Conservation (phyloP, 2,888 invertebrate genomes). For the Muschampia plurimacula region DNA sequence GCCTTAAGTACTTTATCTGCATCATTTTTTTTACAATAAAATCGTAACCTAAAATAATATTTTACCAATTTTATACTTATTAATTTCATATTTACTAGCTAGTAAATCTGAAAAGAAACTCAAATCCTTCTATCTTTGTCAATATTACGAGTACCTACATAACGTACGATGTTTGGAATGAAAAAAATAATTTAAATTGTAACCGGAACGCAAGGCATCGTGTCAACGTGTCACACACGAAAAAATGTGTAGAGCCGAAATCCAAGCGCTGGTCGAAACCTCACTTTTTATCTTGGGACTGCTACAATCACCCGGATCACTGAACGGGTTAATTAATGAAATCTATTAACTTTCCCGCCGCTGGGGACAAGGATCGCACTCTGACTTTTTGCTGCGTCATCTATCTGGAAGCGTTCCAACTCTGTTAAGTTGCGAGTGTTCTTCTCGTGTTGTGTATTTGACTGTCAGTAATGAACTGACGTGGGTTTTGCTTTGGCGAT, state of each 20-base stretch:
- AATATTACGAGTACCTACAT: too few species aligned
- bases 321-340: conserved; percentile 85
- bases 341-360: conserved; percentile 82
- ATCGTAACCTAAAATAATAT: too few species aligned
- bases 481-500: conserved; percentile 31
- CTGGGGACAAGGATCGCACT: conserved; percentile 68
- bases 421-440: conserved; percentile 52
- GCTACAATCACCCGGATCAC: conserved; percentile 82
- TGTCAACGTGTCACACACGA: conserved; percentile 54
- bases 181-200: too few species aligned
- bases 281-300: conserved; percentile 71
- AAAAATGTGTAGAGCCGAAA: conserved; percentile 64
- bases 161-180: too few species aligned
- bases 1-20: too few species aligned
- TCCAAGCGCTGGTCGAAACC: conserved; percentile 64
- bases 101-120: too few species aligned
- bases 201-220: neutral
- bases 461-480: conserved; percentile 13
- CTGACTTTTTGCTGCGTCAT: conserved; percentile 71
- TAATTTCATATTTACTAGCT: too few species aligned
- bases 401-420: conserved; percentile 66
- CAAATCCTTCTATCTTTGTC: too few species aligned
- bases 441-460: conserved; percentile 22
- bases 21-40: too few species aligned
- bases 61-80: neutral